Base-by-base conservation (phyloP, 2,113 vertebrate species). In the Anoplopoma fimbria region DNA sequence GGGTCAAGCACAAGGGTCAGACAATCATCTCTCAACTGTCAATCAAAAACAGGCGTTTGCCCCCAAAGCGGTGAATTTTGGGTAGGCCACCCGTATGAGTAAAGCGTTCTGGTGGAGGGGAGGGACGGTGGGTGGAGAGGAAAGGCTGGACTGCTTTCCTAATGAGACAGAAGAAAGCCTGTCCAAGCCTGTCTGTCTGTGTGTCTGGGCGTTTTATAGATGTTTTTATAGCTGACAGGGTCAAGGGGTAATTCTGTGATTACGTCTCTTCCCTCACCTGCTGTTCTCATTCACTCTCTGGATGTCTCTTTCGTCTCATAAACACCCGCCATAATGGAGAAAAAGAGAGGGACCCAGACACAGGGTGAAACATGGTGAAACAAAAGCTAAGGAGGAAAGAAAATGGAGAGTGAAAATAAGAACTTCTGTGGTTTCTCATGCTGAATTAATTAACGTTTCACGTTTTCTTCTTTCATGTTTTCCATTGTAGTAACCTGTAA, bases 401-500 rank as follows among this genome's bases (percentile, higher is more conserved):
- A 23, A 55, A 57, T 40, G 14, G 5, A 69, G 14, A 1, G 0
- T 33, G 7, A 17, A 25, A 47, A 77, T 12, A 60, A 61, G 0
- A 6, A 21, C 1, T 25, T 63, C 1, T 62, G 25, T 74, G 3
- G 12, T 49, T 67, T 45, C 33, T 60, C 9, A 53, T 31, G 53
- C 69, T 27, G 13, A 31, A 29, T 14, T 33, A 25, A 17, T 27
- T n/a, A 36, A 19, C n/a, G 29, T 31, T 31, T 57, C 0, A 29
- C 9, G 8, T 40, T 29, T 42, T 15, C 0, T 64, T 40, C 81
- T 45, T 57, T 61, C 15, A 1, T 77, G 17, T 75, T 65, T 86
- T 74, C 17, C 63, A 42, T 86, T 79, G 61, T 36, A 96, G 98
- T 95, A 60, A 78, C 96, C 0, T 99, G 98, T 91, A 94, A 96